Conservation (phyloP, 2,797 vertebrate genomes). For the Chaenodraco wilsoni region DNA sequence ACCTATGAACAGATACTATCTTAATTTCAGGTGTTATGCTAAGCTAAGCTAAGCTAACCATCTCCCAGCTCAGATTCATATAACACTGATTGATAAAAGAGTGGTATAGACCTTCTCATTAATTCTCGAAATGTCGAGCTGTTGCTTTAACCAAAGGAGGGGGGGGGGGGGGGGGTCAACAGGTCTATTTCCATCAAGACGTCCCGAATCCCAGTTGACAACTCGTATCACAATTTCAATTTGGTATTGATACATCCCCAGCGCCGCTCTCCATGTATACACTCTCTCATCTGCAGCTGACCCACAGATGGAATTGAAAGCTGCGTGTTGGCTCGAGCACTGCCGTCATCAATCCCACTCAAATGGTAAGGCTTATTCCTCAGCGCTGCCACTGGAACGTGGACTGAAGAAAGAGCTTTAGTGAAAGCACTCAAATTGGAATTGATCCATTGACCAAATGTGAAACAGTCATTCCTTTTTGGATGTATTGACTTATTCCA, state of each 20-base stretch:
- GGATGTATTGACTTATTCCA: conserved; percentile 71
- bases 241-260: conserved; percentile 29
- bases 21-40: conserved; percentile 6
- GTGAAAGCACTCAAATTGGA: conserved; percentile 73
- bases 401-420: conserved; percentile 62
- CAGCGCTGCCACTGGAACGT: conserved; percentile 63
- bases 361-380: conserved; percentile 72
- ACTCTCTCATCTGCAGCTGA: conserved; percentile 46
- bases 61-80: neutral
- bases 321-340: conserved; percentile 43
- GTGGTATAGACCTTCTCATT: conserved; percentile 10
- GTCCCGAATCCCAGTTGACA: conserved; percentile 28
- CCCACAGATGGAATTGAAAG: conserved; percentile 48
- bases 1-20: neutral
- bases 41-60: conserved; percentile 2
- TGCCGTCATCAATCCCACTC: conserved; percentile 57
- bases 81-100: neutral
- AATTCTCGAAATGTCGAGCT: conserved; percentile 15
- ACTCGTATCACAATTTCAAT: conserved; percentile 40
- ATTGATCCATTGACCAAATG: conserved; percentile 65
- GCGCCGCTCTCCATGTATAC: conserved; percentile 26
- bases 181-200: conserved; percentile 21
- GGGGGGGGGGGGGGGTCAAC: neutral
- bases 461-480: conserved; percentile 65
- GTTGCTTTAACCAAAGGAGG: neutral